Base-by-base conservation (phyloP, 2,113 vertebrate genomes). In the Spilogale gracilis region DNA sequence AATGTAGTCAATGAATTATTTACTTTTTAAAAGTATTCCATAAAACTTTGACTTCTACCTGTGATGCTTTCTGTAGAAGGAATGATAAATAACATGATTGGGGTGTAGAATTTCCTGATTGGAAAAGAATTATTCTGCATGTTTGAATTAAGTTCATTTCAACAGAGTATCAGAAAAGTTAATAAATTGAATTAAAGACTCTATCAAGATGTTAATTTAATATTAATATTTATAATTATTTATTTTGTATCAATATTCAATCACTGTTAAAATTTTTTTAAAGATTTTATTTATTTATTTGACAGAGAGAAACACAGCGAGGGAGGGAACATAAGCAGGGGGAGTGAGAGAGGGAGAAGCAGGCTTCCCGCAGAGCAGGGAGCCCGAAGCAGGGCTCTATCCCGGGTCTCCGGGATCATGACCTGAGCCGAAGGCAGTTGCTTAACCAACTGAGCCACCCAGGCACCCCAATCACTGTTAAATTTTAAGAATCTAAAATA, bases 1-100 rank as follows among this genome's bases (percentile, higher is more conserved):
- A 98, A 98, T 98, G 69, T 97, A 98, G 97, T 98, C 96, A 98
- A 98, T 98, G 97, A 98, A 98, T 98, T 98, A 98, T 98, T 98
- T 98, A 98, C 98, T 98, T 98, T 98, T 98, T 96, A 98, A 98
- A 98, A 97, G 96, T 93, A 98, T 97, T 96, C 83, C 95, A 98
- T 98, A 99, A 98, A 98, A 98, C 97, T 98, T 98, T 98, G 95
- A 98, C 97, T 98, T 97, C 90, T 98, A 87, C 98, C 98, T 87
- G 96, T 98, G 97, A 97, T 98, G 97, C 98, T 98, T 98, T 98
- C 97, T 98, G 90, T 97, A 98, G 98, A 97, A 98, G 91, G 97
- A 98, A 98, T 98, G 97, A 98, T 98, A 98, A 98, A 96, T 97
- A 98, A 98, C 63, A 90, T 98, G 97, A 98, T 93, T 98, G 96